A percentile compares a stretch with the other conserved stretches of the same genome.
Conservation (phyloP, 2,797 vertebrate species). For the Limnodromus scolopaceus region DNA sequence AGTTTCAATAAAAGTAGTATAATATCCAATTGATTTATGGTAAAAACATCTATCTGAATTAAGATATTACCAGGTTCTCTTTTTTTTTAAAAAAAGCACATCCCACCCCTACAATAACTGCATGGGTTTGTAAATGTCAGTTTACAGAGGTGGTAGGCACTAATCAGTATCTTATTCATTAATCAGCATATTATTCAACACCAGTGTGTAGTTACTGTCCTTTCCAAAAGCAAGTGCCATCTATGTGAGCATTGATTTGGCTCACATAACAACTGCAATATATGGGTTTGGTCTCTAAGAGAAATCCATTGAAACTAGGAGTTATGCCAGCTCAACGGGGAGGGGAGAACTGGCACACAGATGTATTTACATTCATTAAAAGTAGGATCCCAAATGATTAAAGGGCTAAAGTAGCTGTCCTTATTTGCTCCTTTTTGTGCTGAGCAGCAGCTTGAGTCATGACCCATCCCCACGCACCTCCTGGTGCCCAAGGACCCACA, state of each 20-base stretch:
- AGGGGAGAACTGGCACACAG: neutral
- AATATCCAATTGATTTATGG: neutral
- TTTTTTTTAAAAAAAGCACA: neutral
- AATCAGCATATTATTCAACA: neutral
- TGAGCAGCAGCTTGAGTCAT: neutral
- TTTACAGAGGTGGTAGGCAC: neutral
- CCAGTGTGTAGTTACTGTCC: neutral
- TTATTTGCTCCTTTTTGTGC: neutral
- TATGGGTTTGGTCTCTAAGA: neutral
- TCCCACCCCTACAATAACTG: neutral
- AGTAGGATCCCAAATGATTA: neutral
- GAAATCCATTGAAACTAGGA: neutral
- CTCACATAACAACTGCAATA: neutral
- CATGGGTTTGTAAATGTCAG: neutral
- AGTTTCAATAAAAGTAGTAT: neutral
- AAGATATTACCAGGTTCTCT: neutral
- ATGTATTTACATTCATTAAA: neutral
- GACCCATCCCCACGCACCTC: neutral
- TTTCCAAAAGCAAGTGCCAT: neutral
- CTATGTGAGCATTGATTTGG: neutral
- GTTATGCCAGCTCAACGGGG: neutral
- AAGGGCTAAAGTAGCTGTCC: neutral
- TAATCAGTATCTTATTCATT: neutral
- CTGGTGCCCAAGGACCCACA: accelerated
- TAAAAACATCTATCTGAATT: neutral